Base-by-base conservation (phyloP, 2,888 invertebrate species). In the Allophyes oxyacanthae region DNA sequence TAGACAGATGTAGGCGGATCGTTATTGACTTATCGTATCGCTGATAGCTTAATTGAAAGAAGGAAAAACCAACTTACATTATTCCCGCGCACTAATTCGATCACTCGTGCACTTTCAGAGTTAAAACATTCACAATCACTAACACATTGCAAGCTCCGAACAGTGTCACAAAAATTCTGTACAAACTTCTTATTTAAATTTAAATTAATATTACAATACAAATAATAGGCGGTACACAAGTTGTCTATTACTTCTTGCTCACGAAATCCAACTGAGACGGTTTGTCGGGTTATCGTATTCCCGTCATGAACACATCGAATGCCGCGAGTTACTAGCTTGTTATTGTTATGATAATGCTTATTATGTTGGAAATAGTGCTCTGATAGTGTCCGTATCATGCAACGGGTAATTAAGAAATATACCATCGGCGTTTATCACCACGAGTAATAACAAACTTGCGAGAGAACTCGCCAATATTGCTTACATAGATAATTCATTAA, bases 261-360 rank as follows among this genome's bases (percentile, higher is more conserved):
- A 73, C 71, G 71, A 75, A 78, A 81, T 79, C 72, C 74, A 58
- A 84, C 83, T 84, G 85, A 82, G 78, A 67, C 65, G 63, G 77
- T 73, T 44, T 67, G 70, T 50, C 61, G 75, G 77, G 85, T 85
- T 86, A 86, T 85, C 87, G 72, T 70, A 61, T 68, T 72, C 68
- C 74, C 79, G 82, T 69, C 85, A 85, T 84, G 85, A 85, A 75
- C 81, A 82, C 83, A 79, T 76, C 82, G 84, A 84, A 77, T 87
- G 87, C 83, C 79, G 84, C 85, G 75, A 85, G 82, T 87, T 83
- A 86, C 87, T 84, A 80, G 82, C 87, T 88, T 93, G 91, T 93
- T 93, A 90, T 93, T 93, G 88, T 92, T 90, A 86, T 89, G 93
- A 93, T 93, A 93, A 92, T 90, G 84, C 87, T 91, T 92, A 91